These are phyloP conservation scores for Lasius fuliginosus DNA, from an alignment of 2,888 invertebrate species.

Conservation along the genomic window DNA sequence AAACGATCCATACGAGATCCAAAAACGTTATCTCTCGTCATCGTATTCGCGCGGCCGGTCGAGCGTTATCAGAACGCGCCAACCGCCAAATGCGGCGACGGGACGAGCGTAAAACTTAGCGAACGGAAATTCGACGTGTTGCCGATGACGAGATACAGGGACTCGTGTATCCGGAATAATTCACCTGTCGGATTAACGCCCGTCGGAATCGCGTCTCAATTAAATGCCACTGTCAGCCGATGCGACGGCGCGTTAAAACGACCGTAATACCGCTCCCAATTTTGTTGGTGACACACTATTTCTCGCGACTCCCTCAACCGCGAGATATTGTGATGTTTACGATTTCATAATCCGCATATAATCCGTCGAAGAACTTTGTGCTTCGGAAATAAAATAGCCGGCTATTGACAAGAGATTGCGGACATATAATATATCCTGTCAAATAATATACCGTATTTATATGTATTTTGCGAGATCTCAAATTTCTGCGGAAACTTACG, in stretches of 20 bases:
- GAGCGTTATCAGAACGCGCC: constrained; percentile 49
- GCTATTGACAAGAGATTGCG: not conserved
- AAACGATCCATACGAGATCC: constrained; percentile 45
- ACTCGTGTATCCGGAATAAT: constrained; percentile 72
- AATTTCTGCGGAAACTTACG: constrained; percentile 7
- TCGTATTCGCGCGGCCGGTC: constrained; percentile 57
- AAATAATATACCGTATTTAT: constrained; percentile 11
- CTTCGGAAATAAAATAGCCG: not conserved
- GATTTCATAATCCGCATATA: constrained; percentile 38
- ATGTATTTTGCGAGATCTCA: not conserved
- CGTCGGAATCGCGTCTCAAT: constrained; percentile 77
- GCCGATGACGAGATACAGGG: constrained; percentile 50
- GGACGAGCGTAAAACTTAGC: constrained; percentile 49
- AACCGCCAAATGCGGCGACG: constrained; percentile 59
- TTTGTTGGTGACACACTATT: not conserved
- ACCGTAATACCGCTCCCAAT: constrained; percentile 32
- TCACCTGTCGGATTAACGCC: constrained; percentile 80
- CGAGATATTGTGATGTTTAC: constrained; percentile 48
- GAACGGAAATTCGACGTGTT: constrained; percentile 53
- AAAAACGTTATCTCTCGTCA: constrained; percentile 63
- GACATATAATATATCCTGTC: not conserved
- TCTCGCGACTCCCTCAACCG: not conserved
- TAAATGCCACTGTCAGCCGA: constrained; percentile 73
- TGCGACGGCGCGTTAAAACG: constrained; percentile 58
- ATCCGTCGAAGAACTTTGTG: constrained; percentile 12